These are phyloP conservation scores for Trachythela sp. DNA, from an alignment of 64 coral and sea anemone species.

Conservation along the genomic window DNA sequence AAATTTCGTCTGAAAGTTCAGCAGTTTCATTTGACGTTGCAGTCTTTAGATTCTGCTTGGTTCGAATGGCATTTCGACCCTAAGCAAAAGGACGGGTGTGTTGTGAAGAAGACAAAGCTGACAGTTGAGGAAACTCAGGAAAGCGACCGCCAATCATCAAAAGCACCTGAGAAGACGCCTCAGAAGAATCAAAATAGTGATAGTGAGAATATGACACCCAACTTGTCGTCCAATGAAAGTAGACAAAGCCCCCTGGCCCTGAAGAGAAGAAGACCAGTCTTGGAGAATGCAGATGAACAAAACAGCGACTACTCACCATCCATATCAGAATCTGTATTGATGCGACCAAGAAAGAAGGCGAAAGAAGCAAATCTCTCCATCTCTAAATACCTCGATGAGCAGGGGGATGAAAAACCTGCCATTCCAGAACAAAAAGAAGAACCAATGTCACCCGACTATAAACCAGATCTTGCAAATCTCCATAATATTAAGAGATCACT, in stretches of 20 bases:
- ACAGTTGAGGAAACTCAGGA: neutral
- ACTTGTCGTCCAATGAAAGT: neutral
- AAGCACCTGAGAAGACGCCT: neutral
- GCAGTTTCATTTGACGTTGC: neutral
- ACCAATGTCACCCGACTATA: neutral
- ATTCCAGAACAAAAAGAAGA: neutral
- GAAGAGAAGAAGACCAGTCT: neutral
- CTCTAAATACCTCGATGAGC: neutral
- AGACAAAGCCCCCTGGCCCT: neutral
- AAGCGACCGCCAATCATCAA: neutral
- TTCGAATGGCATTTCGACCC: conserved; percentile 17
- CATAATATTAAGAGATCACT: neutral
- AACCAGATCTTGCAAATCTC: neutral
- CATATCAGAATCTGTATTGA: neutral
- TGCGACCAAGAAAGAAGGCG: neutral
- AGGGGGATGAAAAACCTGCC: neutral
- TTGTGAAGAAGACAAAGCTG: neutral
- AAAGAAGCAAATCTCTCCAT: neutral
- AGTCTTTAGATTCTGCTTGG: neutral
- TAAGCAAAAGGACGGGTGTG: neutral
- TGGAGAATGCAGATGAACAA: neutral
- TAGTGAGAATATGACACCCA: neutral
- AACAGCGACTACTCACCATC: neutral
- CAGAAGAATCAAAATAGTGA: neutral
- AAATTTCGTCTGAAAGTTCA: neutral